A percentile compares a stretch with the other conserved stretches of the same genome.
These are phyloP conservation scores for Hirtodrosophila trivittata DNA, from an alignment of 2,888 invertebrate species.

Conservation along the genomic window DNA sequence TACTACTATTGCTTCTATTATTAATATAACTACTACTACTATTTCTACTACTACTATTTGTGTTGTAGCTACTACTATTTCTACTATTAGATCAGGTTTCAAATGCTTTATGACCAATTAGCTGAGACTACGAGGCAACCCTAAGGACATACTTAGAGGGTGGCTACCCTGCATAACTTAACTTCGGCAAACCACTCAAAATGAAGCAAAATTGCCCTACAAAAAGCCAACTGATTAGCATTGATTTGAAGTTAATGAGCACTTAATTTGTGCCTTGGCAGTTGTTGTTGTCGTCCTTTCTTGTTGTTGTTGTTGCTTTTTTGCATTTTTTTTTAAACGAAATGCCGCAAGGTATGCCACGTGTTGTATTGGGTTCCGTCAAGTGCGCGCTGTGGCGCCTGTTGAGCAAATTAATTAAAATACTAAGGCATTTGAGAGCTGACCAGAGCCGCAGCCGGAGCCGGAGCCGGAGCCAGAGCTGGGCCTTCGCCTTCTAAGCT, in stretches of 20 bases:
- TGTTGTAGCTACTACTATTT: not conserved
- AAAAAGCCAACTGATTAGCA: slow-evolving; percentile 69
- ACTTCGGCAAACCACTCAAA: slow-evolving; percentile 4
- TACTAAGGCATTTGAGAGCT: slow-evolving; percentile 69
- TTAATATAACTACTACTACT: too few relatives aligned
- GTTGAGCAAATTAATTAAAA: slow-evolving; percentile 76
- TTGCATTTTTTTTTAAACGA: slow-evolving; percentile 27
- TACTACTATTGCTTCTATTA: not conserved
- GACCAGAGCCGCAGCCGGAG: slow-evolving; percentile 48
- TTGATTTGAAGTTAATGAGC: slow-evolving; percentile 75
- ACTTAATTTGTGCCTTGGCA: slow-evolving; percentile 57
- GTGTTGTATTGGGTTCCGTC: slow-evolving; percentile 42
- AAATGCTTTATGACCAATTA: not conserved
- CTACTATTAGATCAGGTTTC: too few relatives aligned
- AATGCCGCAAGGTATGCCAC: slow-evolving; percentile 64
- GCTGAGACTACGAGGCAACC: too few relatives aligned
- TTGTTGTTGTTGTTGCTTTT: slow-evolving; percentile 1
- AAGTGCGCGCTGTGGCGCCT: slow-evolving; percentile 41
- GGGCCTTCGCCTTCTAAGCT: not conserved
- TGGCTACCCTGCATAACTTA: slow-evolving; percentile 12
- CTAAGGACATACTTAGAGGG: not conserved
- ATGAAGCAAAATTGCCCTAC: slow-evolving; percentile 5
- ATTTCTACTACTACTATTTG: slow-evolving; percentile 1
- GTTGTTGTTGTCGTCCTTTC: slow-evolving; percentile 9
- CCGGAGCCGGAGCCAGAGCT: slow-evolving; percentile 21